phyloP scores from a whole-genome alignment of 2,113 vertebrate species.

The Hyla sarda region DNA sequence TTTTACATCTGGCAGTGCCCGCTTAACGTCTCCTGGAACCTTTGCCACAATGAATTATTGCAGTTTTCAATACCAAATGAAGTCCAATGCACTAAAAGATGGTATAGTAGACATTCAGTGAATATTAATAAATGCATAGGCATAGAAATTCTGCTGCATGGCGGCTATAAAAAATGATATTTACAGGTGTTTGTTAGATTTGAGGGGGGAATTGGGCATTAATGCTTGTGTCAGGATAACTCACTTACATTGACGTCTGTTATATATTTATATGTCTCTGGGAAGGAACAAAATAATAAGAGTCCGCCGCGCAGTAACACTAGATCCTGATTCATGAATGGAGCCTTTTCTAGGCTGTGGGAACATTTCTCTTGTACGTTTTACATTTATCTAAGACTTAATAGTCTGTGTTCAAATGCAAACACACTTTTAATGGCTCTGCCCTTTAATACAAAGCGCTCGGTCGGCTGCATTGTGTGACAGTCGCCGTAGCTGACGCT shows the following conservation, averaged over 20 bases:
- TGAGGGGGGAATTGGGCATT: no score
- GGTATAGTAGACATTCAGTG: no score
- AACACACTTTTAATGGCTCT: conserved; percentile 2
- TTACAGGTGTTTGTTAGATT: no score
- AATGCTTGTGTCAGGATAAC: neutral
- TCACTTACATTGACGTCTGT: neutral
- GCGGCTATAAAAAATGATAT: no score
- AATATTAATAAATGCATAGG: no score
- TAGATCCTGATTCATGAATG: neutral
- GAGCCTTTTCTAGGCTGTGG: neutral
- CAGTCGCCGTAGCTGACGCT: neutral
- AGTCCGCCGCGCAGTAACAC: neutral
- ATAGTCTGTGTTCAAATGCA: neutral
- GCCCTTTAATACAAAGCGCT: conserved; percentile 24
- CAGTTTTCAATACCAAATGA: no score
- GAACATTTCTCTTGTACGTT: neutral
- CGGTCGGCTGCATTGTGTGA: neutral
- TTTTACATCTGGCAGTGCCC: no score
- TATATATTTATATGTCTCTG: neutral
- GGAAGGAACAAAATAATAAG: neutral
- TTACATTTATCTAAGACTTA: conserved; percentile 8
- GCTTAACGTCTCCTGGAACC: no score
- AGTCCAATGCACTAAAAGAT: no score
- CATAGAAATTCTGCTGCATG: no score
- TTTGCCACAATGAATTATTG: no score